Base-by-base conservation (phyloP, 2,113 vertebrate species). In the Pollachius pollachius region DNA sequence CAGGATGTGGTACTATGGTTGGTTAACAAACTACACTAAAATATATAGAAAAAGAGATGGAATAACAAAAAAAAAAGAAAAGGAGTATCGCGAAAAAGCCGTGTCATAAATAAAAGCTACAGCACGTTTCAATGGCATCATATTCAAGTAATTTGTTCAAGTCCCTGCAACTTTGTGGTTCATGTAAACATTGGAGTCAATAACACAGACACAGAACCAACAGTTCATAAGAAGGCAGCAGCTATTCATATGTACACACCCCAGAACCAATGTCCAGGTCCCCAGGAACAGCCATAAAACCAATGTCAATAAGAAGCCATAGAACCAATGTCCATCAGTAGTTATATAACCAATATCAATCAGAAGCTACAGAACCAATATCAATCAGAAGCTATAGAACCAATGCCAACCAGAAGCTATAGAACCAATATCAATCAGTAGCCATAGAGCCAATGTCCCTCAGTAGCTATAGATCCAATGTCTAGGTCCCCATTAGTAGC, bases 81-180 rank as follows among this genome's bases (percentile, higher is more conserved):
- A 67, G 30, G 12, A 67, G 68, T 15, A 34, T 25, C 30, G 60
- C 18, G 9, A 60, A 62, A 72, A 73, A 52, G 52, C 41, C 11
- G 5, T 71, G 62, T 73, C 64, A 91, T 91, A 91, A 90, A 91
- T 92, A 91, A 91, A 89, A 90, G 85, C 88, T 88, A 88, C 81
- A 85, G 82, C 84, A 82, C 77, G 88, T 84, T 88, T 90, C 89
- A 90, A 91, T 90, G 89, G 89, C 89, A 89, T 91, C 71, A 80
- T 92, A 86, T 94, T 96, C 95, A 95, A 96, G 94, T 96, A 95
- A 93, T 85, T 73, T 88, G 80, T 84, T 88, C 78, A 91, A 91
- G 91, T 94, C 93, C 93, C 94, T 94, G 93, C 95, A 90, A 86
- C 72, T 85, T 77, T 81, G 82, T 82, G 88, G 89, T 89, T 89